phyloP scores from a whole-genome alignment of 2,113 vertebrate genomes.

The Prinia subflava region DNA sequence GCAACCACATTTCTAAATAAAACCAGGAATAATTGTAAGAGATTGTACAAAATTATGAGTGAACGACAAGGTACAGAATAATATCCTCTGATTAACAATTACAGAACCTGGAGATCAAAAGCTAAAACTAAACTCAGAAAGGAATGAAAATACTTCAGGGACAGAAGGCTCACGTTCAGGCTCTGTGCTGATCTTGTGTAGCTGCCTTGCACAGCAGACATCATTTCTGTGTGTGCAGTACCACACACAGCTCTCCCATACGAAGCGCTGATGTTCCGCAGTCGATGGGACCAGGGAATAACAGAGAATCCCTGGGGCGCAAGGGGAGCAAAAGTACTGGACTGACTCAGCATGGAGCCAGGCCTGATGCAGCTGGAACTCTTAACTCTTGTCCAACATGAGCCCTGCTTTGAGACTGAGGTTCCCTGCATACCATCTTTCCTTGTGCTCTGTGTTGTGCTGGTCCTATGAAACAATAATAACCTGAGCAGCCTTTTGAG shows the following conservation, averaged over 20 bases:
- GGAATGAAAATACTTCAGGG: not conserved
- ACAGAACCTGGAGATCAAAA: not conserved
- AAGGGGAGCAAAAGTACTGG: not conserved
- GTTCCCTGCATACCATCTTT: not conserved
- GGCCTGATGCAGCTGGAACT: not conserved
- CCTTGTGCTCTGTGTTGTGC: not conserved
- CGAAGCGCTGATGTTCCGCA: rapidly evolving
- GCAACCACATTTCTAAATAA: not conserved
- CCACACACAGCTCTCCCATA: not conserved
- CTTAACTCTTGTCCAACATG: not conserved
- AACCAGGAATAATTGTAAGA: not conserved
- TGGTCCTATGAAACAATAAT: not conserved
- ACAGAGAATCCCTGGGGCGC: not conserved
- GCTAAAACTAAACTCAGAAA: not conserved
- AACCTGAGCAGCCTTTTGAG: not conserved
- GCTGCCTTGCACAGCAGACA: not conserved
- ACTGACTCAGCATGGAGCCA: not conserved
- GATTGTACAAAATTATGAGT: not conserved
- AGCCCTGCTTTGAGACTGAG: not conserved
- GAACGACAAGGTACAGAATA: not conserved
- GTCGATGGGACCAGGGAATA: not conserved
- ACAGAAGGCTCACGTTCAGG: not conserved
- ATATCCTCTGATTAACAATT: not conserved
- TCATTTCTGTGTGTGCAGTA: not conserved
- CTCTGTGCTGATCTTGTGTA: not conserved